Percentiles rank a stretch among this genome's conserved stretches.
Evolutionary conservation across 2,113 vertebrate genomes (phyloP).

Genomic region (Silurus asotus): DNA sequence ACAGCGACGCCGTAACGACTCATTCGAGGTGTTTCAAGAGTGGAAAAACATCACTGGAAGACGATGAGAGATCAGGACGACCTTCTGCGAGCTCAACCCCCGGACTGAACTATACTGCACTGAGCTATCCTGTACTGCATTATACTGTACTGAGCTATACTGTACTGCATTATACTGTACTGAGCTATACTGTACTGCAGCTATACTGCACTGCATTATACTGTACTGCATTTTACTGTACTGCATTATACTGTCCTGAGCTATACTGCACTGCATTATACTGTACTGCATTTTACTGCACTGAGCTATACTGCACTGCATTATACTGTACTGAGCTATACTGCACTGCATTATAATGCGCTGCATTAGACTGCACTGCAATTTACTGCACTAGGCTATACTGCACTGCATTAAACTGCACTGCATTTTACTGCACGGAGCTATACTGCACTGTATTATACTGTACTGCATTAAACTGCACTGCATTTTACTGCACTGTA

Average conservation of each 20-base stretch:
- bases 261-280: neutral
- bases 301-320: neutral
- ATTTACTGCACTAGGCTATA: neutral
- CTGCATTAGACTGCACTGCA: too few relatives aligned
- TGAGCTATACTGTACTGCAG: neutral
- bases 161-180: neutral
- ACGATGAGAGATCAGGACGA: too few relatives aligned
- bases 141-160: neutral
- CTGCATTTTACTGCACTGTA: neutral
- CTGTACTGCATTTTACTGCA: neutral
- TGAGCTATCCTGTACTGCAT: too few relatives aligned
- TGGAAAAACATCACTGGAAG: too few relatives aligned
- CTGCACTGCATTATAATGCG: neutral
- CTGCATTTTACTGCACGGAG: too few relatives aligned
- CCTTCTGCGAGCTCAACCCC: too few relatives aligned
- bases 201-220: too few relatives aligned
- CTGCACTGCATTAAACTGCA: neutral
- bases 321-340: neutral
- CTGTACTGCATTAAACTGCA: neutral
- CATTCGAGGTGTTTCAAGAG: too few relatives aligned
- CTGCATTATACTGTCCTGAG: too few relatives aligned
- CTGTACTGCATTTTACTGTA: too few relatives aligned
- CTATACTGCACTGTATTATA: neutral
- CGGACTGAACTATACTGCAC: too few relatives aligned
- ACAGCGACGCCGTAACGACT: too few relatives aligned